phyloP scores from a whole-genome alignment of 2,888 invertebrate genomes.

The Plemyria rubiginata region DNA sequence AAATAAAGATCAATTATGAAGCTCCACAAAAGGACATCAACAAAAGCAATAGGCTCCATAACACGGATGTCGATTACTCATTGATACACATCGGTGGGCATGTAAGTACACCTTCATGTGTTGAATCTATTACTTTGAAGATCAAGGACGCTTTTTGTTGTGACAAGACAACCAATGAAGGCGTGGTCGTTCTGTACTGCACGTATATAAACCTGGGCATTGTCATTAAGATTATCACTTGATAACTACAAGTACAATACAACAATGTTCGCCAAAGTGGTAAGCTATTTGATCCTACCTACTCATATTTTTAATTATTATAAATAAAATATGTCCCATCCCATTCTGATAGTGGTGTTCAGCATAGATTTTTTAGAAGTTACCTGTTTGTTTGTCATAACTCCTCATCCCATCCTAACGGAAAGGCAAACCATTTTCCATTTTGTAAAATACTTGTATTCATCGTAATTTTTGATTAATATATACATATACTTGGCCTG shows the following conservation, averaged over 20 bases:
- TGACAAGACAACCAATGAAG: constrained; percentile 58
- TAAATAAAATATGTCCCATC: too few species aligned
- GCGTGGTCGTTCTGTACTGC: constrained; percentile 68
- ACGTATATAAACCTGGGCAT: constrained; percentile 70
- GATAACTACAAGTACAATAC: constrained; percentile 64
- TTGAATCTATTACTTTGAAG: constrained; percentile 70
- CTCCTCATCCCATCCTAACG: too few species aligned
- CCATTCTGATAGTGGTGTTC: too few species aligned
- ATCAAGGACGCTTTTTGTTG: constrained; percentile 81
- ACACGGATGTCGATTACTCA: constrained; percentile 64
- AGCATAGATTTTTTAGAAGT: too few species aligned
- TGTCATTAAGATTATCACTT: constrained; percentile 67
- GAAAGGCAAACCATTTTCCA: too few species aligned
- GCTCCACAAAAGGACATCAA: too few species aligned
- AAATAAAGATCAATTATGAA: too few species aligned
- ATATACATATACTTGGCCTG: too few species aligned
- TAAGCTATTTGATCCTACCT: constrained; percentile 56
- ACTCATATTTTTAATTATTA: not conserved
- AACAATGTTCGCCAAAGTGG: constrained; percentile 79
- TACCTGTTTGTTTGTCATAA: too few species aligned
- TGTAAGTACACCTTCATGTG: constrained; percentile 49
- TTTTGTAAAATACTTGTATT: too few species aligned
- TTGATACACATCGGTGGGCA: constrained; percentile 52
- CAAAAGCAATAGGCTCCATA: constrained; percentile 39
- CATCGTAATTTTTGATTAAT: too few species aligned